Conservation (phyloP, 2,888 invertebrate species). For the Acleris sparsana region DNA sequence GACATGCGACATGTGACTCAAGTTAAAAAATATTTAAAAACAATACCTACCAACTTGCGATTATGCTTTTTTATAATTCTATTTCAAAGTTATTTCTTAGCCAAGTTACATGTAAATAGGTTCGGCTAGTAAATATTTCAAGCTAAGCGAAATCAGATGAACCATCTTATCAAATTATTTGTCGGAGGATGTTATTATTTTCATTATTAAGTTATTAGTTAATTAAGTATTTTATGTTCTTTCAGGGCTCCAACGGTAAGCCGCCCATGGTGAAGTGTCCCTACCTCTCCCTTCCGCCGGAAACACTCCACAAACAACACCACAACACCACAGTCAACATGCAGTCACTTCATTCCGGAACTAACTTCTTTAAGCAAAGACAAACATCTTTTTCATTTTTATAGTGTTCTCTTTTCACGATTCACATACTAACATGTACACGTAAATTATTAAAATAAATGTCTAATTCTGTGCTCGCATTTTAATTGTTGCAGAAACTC, state of each 20-base stretch:
- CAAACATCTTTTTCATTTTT: slow-evolving; percentile 21
- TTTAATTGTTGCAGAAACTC: slow-evolving; percentile 36
- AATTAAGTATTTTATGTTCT: background rate
- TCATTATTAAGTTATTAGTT: background rate
- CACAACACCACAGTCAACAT: slow-evolving; percentile 12
- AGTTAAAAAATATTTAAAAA: no score
- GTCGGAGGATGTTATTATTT: no score
- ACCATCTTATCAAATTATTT: no score
- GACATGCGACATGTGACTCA: no score
- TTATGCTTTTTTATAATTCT: no score
- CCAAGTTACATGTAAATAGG: no score
- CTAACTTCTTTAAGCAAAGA: slow-evolving; percentile 13
- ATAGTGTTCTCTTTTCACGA: background rate
- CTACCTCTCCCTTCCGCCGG: background rate
- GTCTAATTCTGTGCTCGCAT: slow-evolving; percentile 7
- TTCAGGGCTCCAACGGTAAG: slow-evolving; percentile 23
- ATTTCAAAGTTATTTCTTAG: no score
- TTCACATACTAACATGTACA: slow-evolving; percentile 1
- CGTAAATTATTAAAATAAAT: slow-evolving; percentile 14
- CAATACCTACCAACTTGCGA: no score
- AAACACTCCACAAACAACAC: slow-evolving; percentile 9
- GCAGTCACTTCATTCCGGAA: slow-evolving; percentile 4
- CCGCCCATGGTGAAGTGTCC: slow-evolving; percentile 19
- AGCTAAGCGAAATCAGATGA: no score
- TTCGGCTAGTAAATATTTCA: no score